Conservation (phyloP, 1,140 invertebrate genomes). For the Orchestia grillus region DNA sequence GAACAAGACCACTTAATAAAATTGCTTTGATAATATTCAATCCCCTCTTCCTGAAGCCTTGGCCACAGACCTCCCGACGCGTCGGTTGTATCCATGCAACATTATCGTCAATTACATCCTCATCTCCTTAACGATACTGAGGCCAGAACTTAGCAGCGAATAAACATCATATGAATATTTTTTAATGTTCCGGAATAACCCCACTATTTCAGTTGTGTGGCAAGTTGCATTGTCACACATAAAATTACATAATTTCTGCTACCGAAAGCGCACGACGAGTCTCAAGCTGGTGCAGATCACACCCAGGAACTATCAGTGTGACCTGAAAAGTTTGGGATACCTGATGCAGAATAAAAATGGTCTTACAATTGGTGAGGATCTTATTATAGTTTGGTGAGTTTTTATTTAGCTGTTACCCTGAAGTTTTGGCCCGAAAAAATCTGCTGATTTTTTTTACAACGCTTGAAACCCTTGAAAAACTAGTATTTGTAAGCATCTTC, state of each 20-base stretch:
- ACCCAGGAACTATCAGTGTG: background rate
- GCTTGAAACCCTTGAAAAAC: background rate
- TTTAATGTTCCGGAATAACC: background rate
- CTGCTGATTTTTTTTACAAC: background rate
- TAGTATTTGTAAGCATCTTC: background rate
- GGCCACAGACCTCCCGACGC: background rate
- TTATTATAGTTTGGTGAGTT: background rate
- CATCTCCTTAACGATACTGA: background rate
- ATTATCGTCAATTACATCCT: background rate
- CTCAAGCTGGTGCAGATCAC: background rate
- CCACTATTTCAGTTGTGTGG: background rate
- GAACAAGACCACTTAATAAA: background rate
- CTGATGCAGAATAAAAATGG: background rate
- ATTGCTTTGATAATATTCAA: background rate
- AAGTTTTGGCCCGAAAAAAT: background rate
- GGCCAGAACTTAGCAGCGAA: background rate
- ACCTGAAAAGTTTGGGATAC: background rate
- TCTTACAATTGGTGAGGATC: background rate
- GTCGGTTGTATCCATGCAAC: background rate
- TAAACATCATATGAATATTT: background rate
- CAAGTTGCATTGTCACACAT: background rate
- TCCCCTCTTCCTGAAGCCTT: background rate
- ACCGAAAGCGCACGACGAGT: background rate
- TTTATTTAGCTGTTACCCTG: background rate
- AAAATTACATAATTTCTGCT: background rate